phyloP scores from a whole-genome alignment of 2,113 vertebrate genomes.

The Silurus asotus region DNA sequence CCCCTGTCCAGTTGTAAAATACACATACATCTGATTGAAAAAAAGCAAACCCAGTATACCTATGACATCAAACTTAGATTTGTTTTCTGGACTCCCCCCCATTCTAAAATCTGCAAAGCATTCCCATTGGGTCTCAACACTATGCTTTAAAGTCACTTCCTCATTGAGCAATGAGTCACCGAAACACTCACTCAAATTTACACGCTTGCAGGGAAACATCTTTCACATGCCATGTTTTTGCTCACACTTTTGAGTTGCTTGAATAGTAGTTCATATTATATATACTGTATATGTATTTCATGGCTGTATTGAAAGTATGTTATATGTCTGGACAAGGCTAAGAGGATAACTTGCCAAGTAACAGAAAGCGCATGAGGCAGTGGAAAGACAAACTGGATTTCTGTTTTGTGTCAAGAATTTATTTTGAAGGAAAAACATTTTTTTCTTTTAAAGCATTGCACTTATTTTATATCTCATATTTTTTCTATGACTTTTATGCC shows the following conservation, averaged over 20 bases:
- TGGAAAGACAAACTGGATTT: background rate
- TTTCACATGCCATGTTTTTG: background rate
- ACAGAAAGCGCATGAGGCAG: background rate
- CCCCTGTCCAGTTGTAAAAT: background rate
- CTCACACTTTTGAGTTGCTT: background rate
- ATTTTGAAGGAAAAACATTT: too few relatives aligned
- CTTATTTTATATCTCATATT: background rate
- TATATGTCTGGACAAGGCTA: background rate
- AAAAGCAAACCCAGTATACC: background rate
- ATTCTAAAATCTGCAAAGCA: slow-evolving; percentile 45
- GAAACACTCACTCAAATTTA: slow-evolving; percentile 27
- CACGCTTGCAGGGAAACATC: slow-evolving; percentile 15
- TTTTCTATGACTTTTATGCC: slow-evolving; percentile 2
- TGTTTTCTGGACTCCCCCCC: background rate
- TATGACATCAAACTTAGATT: background rate
- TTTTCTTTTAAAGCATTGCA: background rate
- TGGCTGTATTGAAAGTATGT: background rate
- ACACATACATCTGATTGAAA: background rate
- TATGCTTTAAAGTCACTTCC: slow-evolving; percentile 46
- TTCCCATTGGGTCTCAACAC: slow-evolving; percentile 29
- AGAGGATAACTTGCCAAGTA: background rate
- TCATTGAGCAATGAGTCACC: slow-evolving; percentile 43
- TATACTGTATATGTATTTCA: background rate
- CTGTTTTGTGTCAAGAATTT: too few relatives aligned
- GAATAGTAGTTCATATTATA: background rate